Evolutionary conservation across 2,113 vertebrate genomes (phyloP).

Genomic region (Eulemur macaco): DNA sequence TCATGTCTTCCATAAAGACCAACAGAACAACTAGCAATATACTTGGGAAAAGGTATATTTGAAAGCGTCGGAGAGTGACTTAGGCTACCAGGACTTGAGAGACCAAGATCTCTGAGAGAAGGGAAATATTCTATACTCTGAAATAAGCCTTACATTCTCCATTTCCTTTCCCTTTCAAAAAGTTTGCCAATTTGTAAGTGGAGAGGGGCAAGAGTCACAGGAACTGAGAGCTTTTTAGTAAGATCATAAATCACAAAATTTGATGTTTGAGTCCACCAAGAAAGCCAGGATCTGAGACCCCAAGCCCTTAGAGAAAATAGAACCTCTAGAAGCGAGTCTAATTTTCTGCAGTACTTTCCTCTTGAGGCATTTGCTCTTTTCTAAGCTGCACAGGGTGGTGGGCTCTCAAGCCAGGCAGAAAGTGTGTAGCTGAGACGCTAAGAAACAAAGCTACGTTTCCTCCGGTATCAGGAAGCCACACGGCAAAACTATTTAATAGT

Average conservation of each 20-base stretch:
- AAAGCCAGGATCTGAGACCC: background rate
- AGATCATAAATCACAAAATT: background rate
- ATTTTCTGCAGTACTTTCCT: background rate
- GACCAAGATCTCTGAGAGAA: background rate
- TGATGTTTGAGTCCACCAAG: background rate
- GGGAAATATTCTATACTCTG: background rate
- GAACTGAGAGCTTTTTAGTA: background rate
- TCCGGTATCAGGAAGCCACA: fast-evolving
- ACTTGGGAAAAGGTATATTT: background rate
- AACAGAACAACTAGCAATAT: background rate
- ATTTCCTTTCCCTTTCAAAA: background rate
- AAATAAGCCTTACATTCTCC: background rate
- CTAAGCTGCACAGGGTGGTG: too few relatives aligned
- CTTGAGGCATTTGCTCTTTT: background rate
- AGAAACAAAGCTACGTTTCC: background rate
- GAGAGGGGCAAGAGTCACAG: background rate
- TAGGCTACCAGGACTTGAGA: background rate
- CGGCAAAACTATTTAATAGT: background rate
- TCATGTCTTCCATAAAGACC: background rate
- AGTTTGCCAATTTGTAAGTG: background rate
- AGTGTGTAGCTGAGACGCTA: background rate
- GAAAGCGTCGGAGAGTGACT: background rate
- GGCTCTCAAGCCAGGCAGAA: background rate
- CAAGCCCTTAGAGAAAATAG: background rate
- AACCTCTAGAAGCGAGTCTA: background rate